Percentiles rank a stretch among this genome's conserved stretches.
Evolutionary conservation across 2,113 vertebrate species (phyloP).

Genomic region (Aix galericulata): DNA sequence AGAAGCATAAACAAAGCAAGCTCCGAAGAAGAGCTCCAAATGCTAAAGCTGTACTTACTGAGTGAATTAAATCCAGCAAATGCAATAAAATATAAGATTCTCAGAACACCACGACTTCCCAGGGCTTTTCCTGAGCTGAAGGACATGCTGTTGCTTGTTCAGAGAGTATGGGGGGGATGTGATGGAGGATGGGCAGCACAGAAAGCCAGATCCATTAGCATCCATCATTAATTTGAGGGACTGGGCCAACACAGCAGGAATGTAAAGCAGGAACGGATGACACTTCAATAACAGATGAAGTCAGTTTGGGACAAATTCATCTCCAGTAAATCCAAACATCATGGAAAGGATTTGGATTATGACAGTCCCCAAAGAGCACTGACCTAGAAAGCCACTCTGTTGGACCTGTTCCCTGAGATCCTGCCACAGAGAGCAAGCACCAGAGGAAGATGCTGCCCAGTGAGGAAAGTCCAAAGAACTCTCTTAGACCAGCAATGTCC

Average conservation of each 20-base stretch:
- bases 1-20: not conserved
- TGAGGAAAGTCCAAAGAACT: not conserved
- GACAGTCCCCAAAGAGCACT: not conserved
- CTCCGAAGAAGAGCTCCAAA: not conserved
- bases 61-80: not conserved
- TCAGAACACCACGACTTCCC: not conserved
- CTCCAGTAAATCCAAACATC: not conserved
- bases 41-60: fast-evolving
- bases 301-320: not conserved
- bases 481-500: not conserved
- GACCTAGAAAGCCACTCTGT: constrained; percentile 1
- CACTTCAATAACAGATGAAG: not conserved
- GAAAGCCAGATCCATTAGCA: not conserved
- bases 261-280: not conserved
- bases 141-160: not conserved
- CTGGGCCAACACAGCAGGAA: not conserved
- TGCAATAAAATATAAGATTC: not conserved
- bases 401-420: not conserved
- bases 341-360: not conserved
- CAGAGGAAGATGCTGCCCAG: not conserved
- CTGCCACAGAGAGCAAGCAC: not conserved
- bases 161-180: fast-evolving
- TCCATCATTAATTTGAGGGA: not conserved
- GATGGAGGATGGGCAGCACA: not conserved
- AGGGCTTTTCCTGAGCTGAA: not conserved